Conservation (phyloP, 1,140 invertebrate species). For the Anagrus nilaparvatae region DNA sequence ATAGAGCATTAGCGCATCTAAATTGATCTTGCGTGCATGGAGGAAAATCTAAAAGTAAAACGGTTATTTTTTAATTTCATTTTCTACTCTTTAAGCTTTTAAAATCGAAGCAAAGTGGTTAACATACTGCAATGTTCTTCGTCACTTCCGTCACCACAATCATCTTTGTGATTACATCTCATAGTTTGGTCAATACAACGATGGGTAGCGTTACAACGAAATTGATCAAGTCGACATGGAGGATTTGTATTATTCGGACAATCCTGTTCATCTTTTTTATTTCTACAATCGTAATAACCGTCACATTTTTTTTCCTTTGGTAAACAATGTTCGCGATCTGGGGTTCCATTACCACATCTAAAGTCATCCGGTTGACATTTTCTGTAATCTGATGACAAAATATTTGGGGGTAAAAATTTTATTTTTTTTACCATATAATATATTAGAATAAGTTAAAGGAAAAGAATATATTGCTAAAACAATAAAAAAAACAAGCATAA, state of each 20-base stretch:
- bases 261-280: slow-evolving; percentile 73
- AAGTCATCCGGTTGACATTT: slow-evolving; percentile 78
- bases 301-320: slow-evolving; percentile 80
- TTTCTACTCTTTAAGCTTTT: too few relatives aligned
- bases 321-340: slow-evolving; percentile 73
- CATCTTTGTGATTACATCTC: slow-evolving; percentile 82
- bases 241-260: slow-evolving; percentile 43
- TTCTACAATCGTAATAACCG: slow-evolving; percentile 78
- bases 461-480: neutral
- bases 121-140: slow-evolving; percentile 75
- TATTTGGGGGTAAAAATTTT: too few relatives aligned
- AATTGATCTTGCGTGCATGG: slow-evolving; percentile 86
- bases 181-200: slow-evolving; percentile 71
- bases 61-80: slow-evolving; percentile 1
- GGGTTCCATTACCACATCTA: slow-evolving; percentile 53
- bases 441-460: neutral
- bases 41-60: slow-evolving; percentile 60
- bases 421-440: neutral
- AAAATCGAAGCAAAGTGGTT: too few relatives aligned
- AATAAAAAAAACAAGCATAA: too few relatives aligned
- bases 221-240: slow-evolving; percentile 74
- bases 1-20: slow-evolving; percentile 84
- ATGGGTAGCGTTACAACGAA: slow-evolving; percentile 72
- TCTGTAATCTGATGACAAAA: slow-evolving; percentile 79
- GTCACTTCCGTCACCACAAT: slow-evolving; percentile 83